Base-by-base conservation (phyloP, 2,888 invertebrate genomes). In the Melanchra persicariae region DNA sequence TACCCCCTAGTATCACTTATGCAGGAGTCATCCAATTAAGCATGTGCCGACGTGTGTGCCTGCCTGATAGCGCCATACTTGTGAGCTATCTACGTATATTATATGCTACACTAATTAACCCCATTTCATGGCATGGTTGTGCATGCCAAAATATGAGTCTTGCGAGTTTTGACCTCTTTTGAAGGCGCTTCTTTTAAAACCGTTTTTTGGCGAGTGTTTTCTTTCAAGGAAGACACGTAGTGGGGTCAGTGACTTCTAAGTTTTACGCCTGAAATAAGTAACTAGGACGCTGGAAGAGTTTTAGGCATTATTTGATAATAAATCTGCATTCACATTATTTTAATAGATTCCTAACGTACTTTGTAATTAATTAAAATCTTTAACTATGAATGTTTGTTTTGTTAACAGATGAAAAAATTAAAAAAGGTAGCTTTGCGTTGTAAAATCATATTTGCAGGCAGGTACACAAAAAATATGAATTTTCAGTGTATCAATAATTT, bases 11-110 rank as follows among this genome's bases (percentile, higher is more conserved):
- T 82, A 85, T 88, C 85, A 87, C 82, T 86, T 89, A 90, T 90
- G 89, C 86, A 88, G 79, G 84, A 85, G 84, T 87, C 83, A 86
- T 86, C 87, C 86, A 89, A 91, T 89, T 90, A 90, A 76, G 82
- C 74, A 71, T 77, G 81, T 84, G 82, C 74, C 77, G 55, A 77
- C 83, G 74, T 74, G 74, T 79, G 79, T 63, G 71, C 79, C 67
- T 66, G 72, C 69, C 74, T 79, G 77, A 78, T 81, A 75, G 77
- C 65, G 70, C 72, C 60, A 51, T 82, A 40, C 77, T 74, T 78
- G 69, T 62, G 63, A 69, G 61, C 64, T 70, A 66, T 49, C 59
- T 83, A 71, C 72, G n/a, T n/a, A 77, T 79, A 79, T 72, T 70
- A 79, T 74, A 81, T 65, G 30, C 58, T 61, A 74, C 66, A 64